Conservation (phyloP, 2,888 invertebrate genomes). For the Pristionchus japonicus region DNA sequence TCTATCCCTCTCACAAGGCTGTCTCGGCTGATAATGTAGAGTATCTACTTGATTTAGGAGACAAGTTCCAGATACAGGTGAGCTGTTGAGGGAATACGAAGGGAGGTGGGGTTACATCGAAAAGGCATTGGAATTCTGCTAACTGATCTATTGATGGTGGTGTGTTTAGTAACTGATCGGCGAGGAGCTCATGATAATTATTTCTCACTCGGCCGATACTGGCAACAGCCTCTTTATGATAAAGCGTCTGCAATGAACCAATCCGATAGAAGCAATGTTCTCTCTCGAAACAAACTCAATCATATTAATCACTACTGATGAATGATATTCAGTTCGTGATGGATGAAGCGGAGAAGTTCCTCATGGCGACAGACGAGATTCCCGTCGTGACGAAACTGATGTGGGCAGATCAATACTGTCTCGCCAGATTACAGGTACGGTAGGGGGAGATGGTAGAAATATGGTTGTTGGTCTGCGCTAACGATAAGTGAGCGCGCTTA, state of each 20-base stretch:
- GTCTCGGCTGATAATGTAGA: constrained; percentile 76
- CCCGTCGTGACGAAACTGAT: constrained; percentile 70
- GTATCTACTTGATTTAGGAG: constrained; percentile 76
- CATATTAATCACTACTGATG: too few relatives aligned
- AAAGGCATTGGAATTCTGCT: too few relatives aligned
- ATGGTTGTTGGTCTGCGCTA: not conserved
- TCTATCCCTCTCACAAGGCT: constrained; percentile 76
- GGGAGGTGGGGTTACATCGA: too few relatives aligned
- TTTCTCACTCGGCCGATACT: too few relatives aligned
- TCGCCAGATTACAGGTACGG: constrained; percentile 67
- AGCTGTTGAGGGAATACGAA: too few relatives aligned
- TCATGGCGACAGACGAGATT: constrained; percentile 71
- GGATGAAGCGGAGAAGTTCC: constrained; percentile 76
- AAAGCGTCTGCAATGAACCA: not conserved
- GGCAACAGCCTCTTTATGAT: too few relatives aligned
- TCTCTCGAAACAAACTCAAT: too few relatives aligned
- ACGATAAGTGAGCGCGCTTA: not conserved
- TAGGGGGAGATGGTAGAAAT: not conserved
- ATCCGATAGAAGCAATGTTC: not conserved
- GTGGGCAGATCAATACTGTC: constrained; percentile 72
- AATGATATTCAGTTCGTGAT: constrained; percentile 71
- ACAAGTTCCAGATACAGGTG: constrained; percentile 76
- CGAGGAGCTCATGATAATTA: too few relatives aligned
- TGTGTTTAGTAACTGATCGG: too few relatives aligned
- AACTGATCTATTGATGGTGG: too few relatives aligned